phyloP scores from a whole-genome alignment of 1,140 invertebrate genomes.

The Propsilocerus akamusi region DNA sequence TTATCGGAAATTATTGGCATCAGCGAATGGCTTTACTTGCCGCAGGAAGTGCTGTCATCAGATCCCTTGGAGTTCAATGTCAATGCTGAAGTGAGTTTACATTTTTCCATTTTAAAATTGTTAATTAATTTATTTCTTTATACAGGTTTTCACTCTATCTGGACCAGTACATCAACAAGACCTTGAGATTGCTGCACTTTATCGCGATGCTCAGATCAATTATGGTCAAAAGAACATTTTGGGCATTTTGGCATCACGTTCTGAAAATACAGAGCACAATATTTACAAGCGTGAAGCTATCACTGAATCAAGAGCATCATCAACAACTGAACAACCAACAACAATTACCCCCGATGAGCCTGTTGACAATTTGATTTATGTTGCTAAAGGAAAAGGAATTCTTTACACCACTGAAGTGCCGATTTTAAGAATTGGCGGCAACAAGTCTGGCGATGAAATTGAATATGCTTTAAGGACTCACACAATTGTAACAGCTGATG shows the following conservation, averaged over 20 bases:
- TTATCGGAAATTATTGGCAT: slow-evolving; percentile 20
- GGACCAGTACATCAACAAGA: slow-evolving; percentile 32
- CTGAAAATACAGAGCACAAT: slow-evolving; percentile 16
- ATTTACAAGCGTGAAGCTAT: slow-evolving; percentile 14
- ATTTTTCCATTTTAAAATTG: neutral
- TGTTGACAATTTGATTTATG: slow-evolving; percentile 14
- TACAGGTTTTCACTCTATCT: slow-evolving; percentile 30
- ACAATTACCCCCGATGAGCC: slow-evolving; percentile 12
- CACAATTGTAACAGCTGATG: slow-evolving; percentile 6
- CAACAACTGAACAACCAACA: slow-evolving; percentile 9
- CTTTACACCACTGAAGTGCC: slow-evolving; percentile 16
- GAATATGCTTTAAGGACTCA: neutral
- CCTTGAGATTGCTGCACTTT: slow-evolving; percentile 30
- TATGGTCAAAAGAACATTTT: slow-evolving; percentile 31
- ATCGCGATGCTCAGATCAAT: slow-evolving; percentile 29
- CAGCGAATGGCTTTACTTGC: slow-evolving; percentile 25
- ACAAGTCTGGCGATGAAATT: slow-evolving; percentile 11
- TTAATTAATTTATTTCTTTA: slow-evolving; percentile 1
- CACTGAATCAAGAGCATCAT: slow-evolving; percentile 5
- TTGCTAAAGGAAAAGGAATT: slow-evolving; percentile 17
- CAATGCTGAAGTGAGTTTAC: slow-evolving; percentile 19
- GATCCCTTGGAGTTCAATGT: slow-evolving; percentile 29
- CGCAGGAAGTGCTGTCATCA: slow-evolving; percentile 29
- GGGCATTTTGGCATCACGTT: slow-evolving; percentile 28
- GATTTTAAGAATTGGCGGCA: slow-evolving; percentile 10